Evolutionary conservation across 2,888 invertebrate genomes (phyloP).

Genomic region (Netelia fuscicornis): DNA sequence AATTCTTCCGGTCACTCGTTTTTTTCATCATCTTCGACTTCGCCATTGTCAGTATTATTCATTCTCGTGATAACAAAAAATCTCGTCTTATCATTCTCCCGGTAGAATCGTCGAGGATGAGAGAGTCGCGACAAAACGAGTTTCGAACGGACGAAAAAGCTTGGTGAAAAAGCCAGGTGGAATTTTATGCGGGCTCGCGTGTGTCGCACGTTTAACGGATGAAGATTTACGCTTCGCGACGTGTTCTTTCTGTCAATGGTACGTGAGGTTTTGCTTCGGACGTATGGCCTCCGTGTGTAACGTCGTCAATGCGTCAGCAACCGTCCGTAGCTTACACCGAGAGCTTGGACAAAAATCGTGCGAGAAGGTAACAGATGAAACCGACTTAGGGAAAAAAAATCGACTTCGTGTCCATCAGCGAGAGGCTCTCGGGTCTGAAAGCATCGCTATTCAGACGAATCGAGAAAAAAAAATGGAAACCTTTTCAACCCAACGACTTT

Average conservation of each 20-base stretch:
- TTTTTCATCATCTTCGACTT: no score
- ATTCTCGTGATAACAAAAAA: no score
- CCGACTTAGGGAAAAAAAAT: constrained; percentile 22
- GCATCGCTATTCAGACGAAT: constrained; percentile 7
- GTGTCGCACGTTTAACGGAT: background rate
- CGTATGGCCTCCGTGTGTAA: background rate
- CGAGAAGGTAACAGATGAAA: constrained; percentile 26
- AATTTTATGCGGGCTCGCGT: background rate
- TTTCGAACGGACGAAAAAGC: background rate
- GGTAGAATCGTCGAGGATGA: background rate
- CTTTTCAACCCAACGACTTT: background rate
- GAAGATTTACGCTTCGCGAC: constrained; percentile 18
- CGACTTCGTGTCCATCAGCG: constrained; percentile 25
- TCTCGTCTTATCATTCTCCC: background rate
- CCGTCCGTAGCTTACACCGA: background rate
- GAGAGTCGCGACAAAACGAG: background rate
- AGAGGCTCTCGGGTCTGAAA: constrained; percentile 24
- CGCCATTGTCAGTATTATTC: no score
- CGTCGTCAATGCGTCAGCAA: constrained; percentile 17
- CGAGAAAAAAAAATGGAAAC: background rate
- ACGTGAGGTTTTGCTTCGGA: constrained; percentile 3
- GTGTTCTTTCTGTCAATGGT: constrained; percentile 6
- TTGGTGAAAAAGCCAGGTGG: background rate
- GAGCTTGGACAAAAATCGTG: background rate
- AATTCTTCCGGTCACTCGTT: no score